These are phyloP conservation scores for Dryobates pubescens DNA, from an alignment of 2,797 vertebrate species.

Conservation along the genomic window DNA sequence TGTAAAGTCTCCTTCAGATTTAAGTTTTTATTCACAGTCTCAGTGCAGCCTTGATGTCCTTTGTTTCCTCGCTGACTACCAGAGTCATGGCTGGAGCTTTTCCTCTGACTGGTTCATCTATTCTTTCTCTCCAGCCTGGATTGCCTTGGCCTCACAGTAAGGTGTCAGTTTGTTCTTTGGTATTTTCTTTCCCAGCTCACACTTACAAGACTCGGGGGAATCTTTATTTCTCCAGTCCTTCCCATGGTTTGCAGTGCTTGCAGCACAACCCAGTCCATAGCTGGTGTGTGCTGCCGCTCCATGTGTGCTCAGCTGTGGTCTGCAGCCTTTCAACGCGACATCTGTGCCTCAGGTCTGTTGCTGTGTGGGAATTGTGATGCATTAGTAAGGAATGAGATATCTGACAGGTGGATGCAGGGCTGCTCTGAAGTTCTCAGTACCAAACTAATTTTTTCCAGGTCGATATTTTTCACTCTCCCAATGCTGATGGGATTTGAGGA, in stretches of 20 bases:
- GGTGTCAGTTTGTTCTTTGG: not conserved
- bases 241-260: accelerated
- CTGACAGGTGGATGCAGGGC: not conserved
- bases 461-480: not conserved
- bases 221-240: not conserved
- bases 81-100: not conserved
- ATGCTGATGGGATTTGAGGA: not conserved
- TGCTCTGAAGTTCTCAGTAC: not conserved
- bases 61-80: not conserved
- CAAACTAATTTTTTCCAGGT: not conserved
- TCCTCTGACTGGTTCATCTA: not conserved
- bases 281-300: not conserved
- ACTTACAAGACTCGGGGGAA: accelerated
- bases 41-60: not conserved
- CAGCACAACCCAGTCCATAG: not conserved
- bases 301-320: accelerated
- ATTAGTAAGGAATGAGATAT: not conserved
- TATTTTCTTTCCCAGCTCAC: not conserved
- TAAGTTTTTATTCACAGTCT: not conserved
- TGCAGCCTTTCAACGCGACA: not conserved
- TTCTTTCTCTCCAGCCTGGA: not conserved
- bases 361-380: not conserved
- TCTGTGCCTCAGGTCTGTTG: not conserved
- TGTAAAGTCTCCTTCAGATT: not conserved
- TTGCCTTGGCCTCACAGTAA: not conserved